Base-by-base conservation (phyloP, 2,888 invertebrate species). In the Chymomyza procnemis region DNA sequence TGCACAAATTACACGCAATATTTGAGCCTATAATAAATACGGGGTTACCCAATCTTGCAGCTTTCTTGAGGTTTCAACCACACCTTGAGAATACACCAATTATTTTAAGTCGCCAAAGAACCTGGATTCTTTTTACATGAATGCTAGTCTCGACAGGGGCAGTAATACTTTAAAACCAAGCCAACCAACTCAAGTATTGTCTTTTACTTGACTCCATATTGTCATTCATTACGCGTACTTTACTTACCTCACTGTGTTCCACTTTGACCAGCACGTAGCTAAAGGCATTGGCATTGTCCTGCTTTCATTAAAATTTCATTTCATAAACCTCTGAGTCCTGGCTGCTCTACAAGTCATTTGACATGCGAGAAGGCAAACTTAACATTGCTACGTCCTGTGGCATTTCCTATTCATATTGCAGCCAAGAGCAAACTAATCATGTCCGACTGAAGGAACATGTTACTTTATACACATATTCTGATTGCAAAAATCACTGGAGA, bases 401-500 rank as follows among this genome's bases (percentile, higher is more conserved):
- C 69, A 76, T 66, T 80, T 77, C 70, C 71, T 83, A 85, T 85
- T 81, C 81, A 83, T 80, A 73, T 79, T 73, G 77, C 57, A 57
- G 66, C 12, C 67, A 18, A 55, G 14, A 30, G 8, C 12, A 16
- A 69, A 76, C 83, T 80, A 78, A 73, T 80, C 81, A 78, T 76
- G 69, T 62, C 67, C 67, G 75, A 56, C 66, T 62, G 26, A 8
- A 59, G 73, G 59, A 73, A 78, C 80, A 73, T 74, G 75, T 80
- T 84, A 78, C 78, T 76, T 76, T 76, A 79, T 73, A 58, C 84
- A 58, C 77, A 76, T 66, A 67, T 64, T 66, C 73, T 87, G 88
- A 85, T 82, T 87, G 88, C 88, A 69, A 78, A 85, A 87, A 85
- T 87, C 81, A 85, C 88, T 84, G 69, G 88, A 87, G 81, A 80